Evolutionary conservation across 2,797 vertebrate species (phyloP).

Genomic region (Diceros bicornis): DNA sequence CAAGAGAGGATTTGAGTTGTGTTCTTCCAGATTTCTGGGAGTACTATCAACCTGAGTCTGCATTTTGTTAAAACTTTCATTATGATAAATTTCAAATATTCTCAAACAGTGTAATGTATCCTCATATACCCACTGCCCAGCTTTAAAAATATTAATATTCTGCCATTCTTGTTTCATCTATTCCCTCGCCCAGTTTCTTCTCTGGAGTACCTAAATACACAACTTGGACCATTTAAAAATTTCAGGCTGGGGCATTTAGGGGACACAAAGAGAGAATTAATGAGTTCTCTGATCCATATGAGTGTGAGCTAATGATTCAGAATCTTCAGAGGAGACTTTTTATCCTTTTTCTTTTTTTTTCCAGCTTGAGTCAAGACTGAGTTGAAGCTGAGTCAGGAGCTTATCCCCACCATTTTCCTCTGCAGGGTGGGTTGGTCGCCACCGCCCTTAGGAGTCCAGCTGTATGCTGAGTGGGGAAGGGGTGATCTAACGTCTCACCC

Average conservation of each 20-base stretch:
- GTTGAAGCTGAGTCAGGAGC: neutral
- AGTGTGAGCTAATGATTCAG: neutral
- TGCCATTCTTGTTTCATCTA: neutral
- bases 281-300: neutral
- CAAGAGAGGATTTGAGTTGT: neutral
- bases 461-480: neutral
- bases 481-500: neutral
- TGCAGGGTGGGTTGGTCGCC: neutral
- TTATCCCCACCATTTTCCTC: neutral
- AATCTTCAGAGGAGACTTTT: neutral
- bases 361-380: neutral
- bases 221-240: neutral
- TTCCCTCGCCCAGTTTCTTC: neutral
- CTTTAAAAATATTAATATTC: conserved; percentile 1
- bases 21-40: neutral
- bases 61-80: neutral
- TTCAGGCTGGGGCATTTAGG: neutral
- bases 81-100: conserved; percentile 34
- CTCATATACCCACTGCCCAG: neutral
- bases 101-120: neutral
- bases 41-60: neutral
- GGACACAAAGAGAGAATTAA: neutral
- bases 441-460: neutral
- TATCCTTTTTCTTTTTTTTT: neutral
- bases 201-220: conserved; percentile 17